Percentiles rank a stretch among this genome's conserved stretches.
Conservation (phyloP, 2,113 vertebrate species). For the Arothron firmamentum region DNA sequence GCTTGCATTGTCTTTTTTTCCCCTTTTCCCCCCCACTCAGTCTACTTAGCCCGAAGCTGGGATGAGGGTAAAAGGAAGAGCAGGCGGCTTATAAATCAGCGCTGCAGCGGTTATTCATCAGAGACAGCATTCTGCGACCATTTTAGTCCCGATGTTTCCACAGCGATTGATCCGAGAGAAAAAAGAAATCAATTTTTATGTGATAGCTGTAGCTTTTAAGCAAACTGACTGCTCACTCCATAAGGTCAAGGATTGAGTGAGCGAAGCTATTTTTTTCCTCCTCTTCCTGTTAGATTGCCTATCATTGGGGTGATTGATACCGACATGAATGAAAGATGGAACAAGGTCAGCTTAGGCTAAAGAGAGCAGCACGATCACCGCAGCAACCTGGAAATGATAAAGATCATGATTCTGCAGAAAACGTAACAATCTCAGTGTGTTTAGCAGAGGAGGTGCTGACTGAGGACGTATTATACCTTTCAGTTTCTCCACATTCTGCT, state of each 20-base stretch:
- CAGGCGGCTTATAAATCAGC: conserved; percentile 37
- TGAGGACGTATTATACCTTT: background rate
- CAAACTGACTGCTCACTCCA: conserved; percentile 52
- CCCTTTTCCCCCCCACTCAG: background rate
- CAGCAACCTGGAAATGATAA: background rate
- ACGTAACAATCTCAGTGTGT: background rate
- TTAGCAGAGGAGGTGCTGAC: conserved; percentile 9
- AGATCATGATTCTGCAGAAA: background rate
- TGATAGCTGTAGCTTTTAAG: conserved; percentile 63
- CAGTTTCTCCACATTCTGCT: conserved; percentile 26
- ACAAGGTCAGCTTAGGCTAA: conserved; percentile 18
- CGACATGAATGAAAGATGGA: conserved; percentile 54
- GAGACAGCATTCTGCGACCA: conserved; percentile 45
- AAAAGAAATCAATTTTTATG: conserved; percentile 66
- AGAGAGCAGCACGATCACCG: background rate
- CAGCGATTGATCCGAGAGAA: conserved; percentile 50
- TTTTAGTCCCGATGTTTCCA: conserved; percentile 57
- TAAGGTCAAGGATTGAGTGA: conserved; percentile 71
- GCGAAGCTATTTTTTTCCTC: conserved; percentile 56
- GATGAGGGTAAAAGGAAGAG: conserved; percentile 13
- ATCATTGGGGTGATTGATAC: conserved; percentile 62
- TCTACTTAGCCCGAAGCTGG: conserved; percentile 37
- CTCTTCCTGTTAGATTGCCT: conserved; percentile 63
- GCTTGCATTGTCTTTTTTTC: conserved; percentile 57
- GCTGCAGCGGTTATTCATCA: conserved; percentile 54